These are phyloP conservation scores for Cartodere bifasciata DNA, from an alignment of 2,888 invertebrate species.

Conservation along the genomic window DNA sequence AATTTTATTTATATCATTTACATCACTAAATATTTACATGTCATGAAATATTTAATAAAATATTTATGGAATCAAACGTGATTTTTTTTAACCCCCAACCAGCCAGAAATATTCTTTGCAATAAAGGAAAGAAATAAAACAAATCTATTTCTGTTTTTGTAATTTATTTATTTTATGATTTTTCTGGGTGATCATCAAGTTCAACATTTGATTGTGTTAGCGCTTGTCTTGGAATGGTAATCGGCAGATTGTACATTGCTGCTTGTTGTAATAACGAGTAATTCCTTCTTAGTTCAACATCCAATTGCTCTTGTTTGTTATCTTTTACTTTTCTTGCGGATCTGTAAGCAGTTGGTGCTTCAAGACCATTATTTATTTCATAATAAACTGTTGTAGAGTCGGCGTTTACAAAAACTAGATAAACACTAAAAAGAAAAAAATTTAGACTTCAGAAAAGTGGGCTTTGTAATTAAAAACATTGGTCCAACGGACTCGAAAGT, in stretches of 20 bases:
- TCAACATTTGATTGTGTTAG: too few relatives aligned
- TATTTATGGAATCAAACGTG: too few relatives aligned
- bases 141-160: too few relatives aligned
- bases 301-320: constrained; percentile 23
- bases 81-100: too few relatives aligned
- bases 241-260: constrained; percentile 23
- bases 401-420: constrained; percentile 34
- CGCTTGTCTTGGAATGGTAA: constrained; percentile 18
- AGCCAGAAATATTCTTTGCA: too few relatives aligned
- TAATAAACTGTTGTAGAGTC: constrained; percentile 38
- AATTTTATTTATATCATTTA: constrained; percentile 24
- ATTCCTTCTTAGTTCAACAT: constrained; percentile 23
- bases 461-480: too few relatives aligned
- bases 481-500: too few relatives aligned
- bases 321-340: constrained; percentile 21
- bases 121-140: too few relatives aligned
- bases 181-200: too few relatives aligned
- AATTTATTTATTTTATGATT: too few relatives aligned
- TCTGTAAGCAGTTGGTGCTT: constrained; percentile 21
- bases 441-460: too few relatives aligned
- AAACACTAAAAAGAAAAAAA: constrained; percentile 25
- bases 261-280: constrained; percentile 23
- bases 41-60: constrained; percentile 4
- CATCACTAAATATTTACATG: constrained; percentile 23
- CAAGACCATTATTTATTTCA: constrained; percentile 29